Conservation (phyloP, 2,888 invertebrate genomes). For the Zygogramma bicolorata region DNA sequence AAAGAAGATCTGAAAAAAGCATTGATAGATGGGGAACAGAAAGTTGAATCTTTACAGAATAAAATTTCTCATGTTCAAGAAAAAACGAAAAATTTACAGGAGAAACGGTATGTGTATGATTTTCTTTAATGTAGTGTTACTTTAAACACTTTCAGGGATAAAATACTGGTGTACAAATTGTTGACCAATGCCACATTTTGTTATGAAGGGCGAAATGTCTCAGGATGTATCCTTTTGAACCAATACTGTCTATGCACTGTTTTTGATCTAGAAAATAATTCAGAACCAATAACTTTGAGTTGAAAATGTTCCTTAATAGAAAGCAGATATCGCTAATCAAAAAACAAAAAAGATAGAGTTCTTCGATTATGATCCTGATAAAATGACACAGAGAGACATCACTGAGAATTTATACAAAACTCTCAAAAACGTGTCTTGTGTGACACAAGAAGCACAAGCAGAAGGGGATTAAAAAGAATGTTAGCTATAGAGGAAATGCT, state of each 20-base stretch:
- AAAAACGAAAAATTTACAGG: constrained; percentile 17
- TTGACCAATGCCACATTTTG: constrained; percentile 30
- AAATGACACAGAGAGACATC: constrained; percentile 22
- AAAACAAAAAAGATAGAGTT: constrained; percentile 11
- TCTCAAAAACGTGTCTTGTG: constrained; percentile 10
- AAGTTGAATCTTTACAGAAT: not conserved
- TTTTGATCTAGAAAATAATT: not conserved
- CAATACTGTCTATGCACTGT: no score
- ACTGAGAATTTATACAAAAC: constrained; percentile 26
- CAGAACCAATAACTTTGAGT: not conserved
- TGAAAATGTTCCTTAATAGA: constrained; percentile 34
- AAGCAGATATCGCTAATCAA: constrained; percentile 27
- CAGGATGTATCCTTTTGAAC: constrained; percentile 44
- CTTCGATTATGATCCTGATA: constrained; percentile 27
- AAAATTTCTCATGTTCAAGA: constrained; percentile 12
- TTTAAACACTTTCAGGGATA: constrained; percentile 37
- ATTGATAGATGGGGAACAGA: constrained; percentile 16
- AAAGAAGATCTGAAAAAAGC: not conserved
- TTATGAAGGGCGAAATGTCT: constrained; percentile 17
- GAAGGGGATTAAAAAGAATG: not conserved
- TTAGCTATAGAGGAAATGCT: no score
- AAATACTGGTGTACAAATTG: constrained; percentile 33
- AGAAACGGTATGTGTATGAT: constrained; percentile 15
- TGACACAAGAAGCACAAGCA: not conserved
- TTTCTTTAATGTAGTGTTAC: no score